Conservation (phyloP, 2,797 vertebrate genomes). For the Chelon labrosus region DNA sequence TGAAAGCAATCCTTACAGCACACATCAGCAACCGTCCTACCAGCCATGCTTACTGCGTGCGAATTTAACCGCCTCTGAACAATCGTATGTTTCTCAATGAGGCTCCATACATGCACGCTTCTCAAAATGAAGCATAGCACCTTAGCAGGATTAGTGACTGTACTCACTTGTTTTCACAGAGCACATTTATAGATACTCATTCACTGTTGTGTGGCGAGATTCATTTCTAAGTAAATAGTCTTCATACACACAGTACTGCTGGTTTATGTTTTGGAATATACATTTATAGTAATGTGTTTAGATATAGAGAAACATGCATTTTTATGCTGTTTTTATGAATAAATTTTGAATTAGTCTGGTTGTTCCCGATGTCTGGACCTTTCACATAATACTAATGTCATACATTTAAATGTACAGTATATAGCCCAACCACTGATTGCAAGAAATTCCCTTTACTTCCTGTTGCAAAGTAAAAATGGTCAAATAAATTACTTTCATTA, state of each 20-base stretch:
- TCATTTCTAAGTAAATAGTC: conserved; percentile 6
- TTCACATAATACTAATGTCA: neutral
- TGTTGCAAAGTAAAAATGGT: neutral
- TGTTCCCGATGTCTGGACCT: neutral
- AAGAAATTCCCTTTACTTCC: neutral
- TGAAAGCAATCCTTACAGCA: conserved; percentile 70
- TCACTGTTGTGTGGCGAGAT: conserved; percentile 24
- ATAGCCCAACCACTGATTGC: conserved; percentile 10
- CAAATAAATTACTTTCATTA: neutral
- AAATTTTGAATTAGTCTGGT: neutral
- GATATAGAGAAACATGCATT: neutral
- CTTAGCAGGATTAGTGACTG: conserved; percentile 45
- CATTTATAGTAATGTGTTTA: neutral
- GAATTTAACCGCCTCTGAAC: conserved; percentile 61
- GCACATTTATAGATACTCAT: conserved; percentile 33
- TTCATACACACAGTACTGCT: neutral
- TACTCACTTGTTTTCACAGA: conserved; percentile 39
- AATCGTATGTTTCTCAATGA: conserved; percentile 44
- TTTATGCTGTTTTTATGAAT: neutral
- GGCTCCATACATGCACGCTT: conserved; percentile 21
- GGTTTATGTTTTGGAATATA: neutral
- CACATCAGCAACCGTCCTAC: conserved; percentile 59
- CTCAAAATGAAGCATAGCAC: conserved; percentile 24
- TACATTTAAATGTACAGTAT: neutral
- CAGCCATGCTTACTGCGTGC: conserved; percentile 32